Conservation (phyloP, 35 echinoderm and acorn worm genomes). For the Patiria miniata region DNA sequence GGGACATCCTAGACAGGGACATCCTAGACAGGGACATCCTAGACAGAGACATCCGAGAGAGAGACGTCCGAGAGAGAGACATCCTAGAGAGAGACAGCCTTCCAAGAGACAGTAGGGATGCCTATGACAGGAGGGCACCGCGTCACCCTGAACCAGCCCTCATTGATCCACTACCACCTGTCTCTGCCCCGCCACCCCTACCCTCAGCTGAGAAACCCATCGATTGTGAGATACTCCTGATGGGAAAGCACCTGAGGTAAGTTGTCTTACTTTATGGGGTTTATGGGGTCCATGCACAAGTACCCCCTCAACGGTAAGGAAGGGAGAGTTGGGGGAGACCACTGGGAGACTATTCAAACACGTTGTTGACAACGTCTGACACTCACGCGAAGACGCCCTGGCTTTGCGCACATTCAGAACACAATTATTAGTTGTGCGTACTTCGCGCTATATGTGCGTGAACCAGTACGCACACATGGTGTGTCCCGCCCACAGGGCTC, state of each 20-base stretch:
- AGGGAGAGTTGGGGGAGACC: too few species aligned
- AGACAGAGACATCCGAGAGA: neutral
- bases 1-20: neutral
- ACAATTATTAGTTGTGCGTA: too few species aligned
- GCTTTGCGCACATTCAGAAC: too few species aligned
- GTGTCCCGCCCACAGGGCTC: too few species aligned
- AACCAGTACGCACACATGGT: too few species aligned
- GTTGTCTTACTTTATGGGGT: neutral
- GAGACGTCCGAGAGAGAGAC: neutral
- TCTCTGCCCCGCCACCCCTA: neutral
- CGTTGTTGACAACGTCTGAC: too few species aligned
- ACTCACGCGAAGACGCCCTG: too few species aligned
- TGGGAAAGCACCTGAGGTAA: slow-evolving; percentile 76
- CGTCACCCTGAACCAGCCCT: neutral
- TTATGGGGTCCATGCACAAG: too few species aligned
- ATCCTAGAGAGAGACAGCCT: neutral
- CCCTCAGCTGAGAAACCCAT: slow-evolving; percentile 50
- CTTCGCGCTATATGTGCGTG: too few species aligned
- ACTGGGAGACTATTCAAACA: too few species aligned
- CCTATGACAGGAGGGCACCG: slow-evolving; percentile 21
- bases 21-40: neutral
- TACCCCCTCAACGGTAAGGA: too few species aligned
- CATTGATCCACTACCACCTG: neutral
- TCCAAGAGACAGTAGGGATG: neutral
- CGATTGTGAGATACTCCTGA: slow-evolving; percentile 76